Conservation (phyloP, 2,888 invertebrate species). For the Perizoma flavofasciatum region DNA sequence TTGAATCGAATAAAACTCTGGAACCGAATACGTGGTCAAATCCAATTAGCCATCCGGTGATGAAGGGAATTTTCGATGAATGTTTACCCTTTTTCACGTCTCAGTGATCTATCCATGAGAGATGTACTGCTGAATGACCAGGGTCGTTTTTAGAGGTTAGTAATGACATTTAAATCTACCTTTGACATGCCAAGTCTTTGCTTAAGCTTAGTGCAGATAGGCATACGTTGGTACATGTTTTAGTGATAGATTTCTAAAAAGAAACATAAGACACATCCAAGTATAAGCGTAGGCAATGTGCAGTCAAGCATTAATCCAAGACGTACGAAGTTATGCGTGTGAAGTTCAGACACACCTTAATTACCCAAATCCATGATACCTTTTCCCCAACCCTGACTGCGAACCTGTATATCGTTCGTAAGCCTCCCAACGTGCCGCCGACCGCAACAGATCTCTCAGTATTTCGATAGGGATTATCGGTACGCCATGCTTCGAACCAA, state of each 20-base stretch:
- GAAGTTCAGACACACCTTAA: too few relatives aligned
- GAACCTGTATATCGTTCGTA: constrained; percentile 32
- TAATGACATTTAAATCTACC: too few relatives aligned
- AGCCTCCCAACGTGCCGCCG: constrained; percentile 50
- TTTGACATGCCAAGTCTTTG: too few relatives aligned
- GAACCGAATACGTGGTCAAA: not conserved
- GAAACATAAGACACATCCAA: too few relatives aligned
- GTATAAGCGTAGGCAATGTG: too few relatives aligned
- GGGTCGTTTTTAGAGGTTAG: not conserved
- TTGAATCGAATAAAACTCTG: constrained; percentile 19
- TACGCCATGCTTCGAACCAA: constrained; percentile 38
- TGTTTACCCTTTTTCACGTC: constrained; percentile 51
- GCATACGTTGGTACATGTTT: too few relatives aligned
- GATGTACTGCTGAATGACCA: constrained; percentile 9
- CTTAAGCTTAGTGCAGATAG: too few relatives aligned
- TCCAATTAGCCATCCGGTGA: constrained; percentile 33
- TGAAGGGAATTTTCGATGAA: constrained; percentile 41
- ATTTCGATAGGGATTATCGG: constrained; percentile 42
- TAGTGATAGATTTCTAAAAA: too few relatives aligned
- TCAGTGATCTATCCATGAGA: constrained; percentile 38
- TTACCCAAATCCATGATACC: too few relatives aligned
- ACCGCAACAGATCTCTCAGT: constrained; percentile 46
- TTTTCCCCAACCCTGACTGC: not conserved
- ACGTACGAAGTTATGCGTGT: too few relatives aligned
- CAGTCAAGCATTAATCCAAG: too few relatives aligned